Evolutionary conservation across 2,113 vertebrate genomes (phyloP).

Genomic region (Stegastes partitus): DNA sequence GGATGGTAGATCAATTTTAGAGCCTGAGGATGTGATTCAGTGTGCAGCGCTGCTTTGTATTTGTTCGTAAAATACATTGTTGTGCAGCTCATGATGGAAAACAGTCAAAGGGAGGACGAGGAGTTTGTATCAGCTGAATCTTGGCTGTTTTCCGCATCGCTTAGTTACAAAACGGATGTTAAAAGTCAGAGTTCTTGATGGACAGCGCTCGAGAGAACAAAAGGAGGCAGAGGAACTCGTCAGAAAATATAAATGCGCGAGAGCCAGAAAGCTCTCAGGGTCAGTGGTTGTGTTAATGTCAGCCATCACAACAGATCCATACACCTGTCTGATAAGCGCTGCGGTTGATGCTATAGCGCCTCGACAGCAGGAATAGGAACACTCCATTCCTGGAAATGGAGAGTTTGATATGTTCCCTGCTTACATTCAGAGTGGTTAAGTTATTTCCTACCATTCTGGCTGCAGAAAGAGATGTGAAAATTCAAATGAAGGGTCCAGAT

Average conservation of each 20-base stretch:
- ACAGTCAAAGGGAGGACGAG: neutral
- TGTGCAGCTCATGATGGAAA: neutral
- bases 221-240: neutral
- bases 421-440: neutral
- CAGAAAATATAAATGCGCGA: slow-evolving; percentile 16
- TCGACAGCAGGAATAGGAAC: slow-evolving; percentile 13
- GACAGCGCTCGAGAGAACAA: neutral
- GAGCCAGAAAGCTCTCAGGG: slow-evolving; percentile 8
- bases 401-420: neutral
- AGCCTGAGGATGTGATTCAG: too few relatives aligned
- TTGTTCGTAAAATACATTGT: neutral
- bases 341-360: slow-evolving; percentile 4
- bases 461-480: neutral
- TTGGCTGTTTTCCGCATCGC: slow-evolving; percentile 19
- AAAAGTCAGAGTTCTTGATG: neutral
- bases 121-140: slow-evolving; percentile 27
- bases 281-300: slow-evolving; percentile 51
- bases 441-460: slow-evolving; percentile 4
- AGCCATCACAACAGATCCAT: slow-evolving; percentile 45
- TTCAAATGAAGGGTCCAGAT: too few relatives aligned
- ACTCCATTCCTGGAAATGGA: neutral
- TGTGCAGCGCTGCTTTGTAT: too few relatives aligned
- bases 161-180: slow-evolving; percentile 12
- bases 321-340: slow-evolving; percentile 25
- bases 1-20: neutral